Base-by-base conservation (phyloP, 2,888 invertebrate species). In the Acleris holmiana region DNA sequence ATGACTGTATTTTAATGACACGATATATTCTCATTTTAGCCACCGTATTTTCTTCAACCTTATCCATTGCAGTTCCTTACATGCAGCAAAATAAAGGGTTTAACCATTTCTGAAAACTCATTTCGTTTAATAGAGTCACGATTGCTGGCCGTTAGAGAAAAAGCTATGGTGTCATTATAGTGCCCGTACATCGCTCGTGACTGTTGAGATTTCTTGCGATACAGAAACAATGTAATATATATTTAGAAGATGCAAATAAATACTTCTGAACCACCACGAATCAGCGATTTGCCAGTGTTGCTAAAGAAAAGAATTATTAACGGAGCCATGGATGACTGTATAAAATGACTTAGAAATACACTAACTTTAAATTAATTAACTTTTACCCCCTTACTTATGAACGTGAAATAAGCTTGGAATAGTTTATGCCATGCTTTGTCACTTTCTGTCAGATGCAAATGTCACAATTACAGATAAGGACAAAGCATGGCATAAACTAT, bases 71-170 rank as follows among this genome's bases (percentile, higher is more conserved):
- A 41, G 41, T 48, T 47, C 44, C 47, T 61, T 53, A 63, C 21
- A 44, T 23, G 49, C 44, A 44, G 55, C 55, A 23, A 49, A 65
- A 60, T 55, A 59, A 58, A 55, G 59, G 41, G 46, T 55, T 65
- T 65, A 25, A 44, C 65, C 65, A 65, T 60, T 65, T 65, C 65
- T 60, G 55, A 65, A 65, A 60, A 60, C 44, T 60, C 65, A 65
- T 65, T 65, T 60, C 55, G 60, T 65, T 65, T 65, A 65, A 65
- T 65, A 65, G 64, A 44, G 64, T 65, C 65, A 65, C 65, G 65
- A 65, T 60, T 59, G 59, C 53, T 54, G 55, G 59, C 53, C 29
- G 64, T 54, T 44, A 35, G 55, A 46, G 59, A 60, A 60, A 60
- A 65, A 60, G 64, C 44, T 59, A 65, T 47, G 47, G 54, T 49